phyloP scores from a whole-genome alignment of 2,113 vertebrate genomes.

The Seriola aureovittata region DNA sequence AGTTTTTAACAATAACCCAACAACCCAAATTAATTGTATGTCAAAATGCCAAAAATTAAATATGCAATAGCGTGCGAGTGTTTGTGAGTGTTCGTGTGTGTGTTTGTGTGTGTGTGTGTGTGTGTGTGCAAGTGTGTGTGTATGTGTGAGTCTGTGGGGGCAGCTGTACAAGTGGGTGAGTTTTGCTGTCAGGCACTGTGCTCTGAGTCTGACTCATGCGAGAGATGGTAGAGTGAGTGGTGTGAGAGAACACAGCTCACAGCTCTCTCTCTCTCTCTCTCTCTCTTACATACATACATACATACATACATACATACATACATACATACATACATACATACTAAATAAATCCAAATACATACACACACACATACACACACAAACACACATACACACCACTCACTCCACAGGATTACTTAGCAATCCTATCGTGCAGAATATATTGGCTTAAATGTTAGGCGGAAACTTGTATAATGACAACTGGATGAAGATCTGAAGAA shows the following conservation, averaged over 20 bases:
- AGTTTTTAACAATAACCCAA: conserved; percentile 16
- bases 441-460: conserved; percentile 3
- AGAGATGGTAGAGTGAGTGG: conserved; percentile 65
- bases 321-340: not conserved
- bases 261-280: conserved; percentile 29
- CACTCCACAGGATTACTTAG: conserved; percentile 31
- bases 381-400: conserved; percentile 1
- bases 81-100: conserved; percentile 15
- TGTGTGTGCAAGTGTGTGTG: not conserved
- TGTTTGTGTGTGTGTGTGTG: conserved; percentile 48
- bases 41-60: conserved; percentile 47
- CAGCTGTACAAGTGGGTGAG: conserved; percentile 80
- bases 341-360: not conserved
- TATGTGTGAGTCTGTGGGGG: conserved; percentile 62
- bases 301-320: not conserved
- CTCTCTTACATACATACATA: not conserved
- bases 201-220: conserved; percentile 76
- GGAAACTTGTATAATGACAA: conserved; percentile 9
- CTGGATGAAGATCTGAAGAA: not conserved
- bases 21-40: conserved; percentile 44
- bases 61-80: conserved; percentile 22
- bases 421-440: conserved; percentile 22
- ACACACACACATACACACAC: conserved; percentile 8
- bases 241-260: conserved; percentile 69
- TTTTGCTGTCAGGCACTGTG: conserved; percentile 78